phyloP scores from a whole-genome alignment of 64 coral and sea anemone species.

The Stylophora pistillata region DNA sequence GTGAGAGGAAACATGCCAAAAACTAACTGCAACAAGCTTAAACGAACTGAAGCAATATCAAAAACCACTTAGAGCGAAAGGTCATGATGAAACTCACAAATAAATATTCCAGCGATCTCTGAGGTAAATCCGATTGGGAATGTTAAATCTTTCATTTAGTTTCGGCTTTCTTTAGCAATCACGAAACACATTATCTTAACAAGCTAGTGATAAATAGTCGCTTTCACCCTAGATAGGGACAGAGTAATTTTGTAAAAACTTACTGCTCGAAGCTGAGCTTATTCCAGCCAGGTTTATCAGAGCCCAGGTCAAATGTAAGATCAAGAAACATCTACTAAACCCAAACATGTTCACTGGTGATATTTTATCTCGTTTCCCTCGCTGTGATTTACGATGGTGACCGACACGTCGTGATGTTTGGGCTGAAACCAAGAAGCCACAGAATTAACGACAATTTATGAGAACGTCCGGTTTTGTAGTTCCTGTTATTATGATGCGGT shows the following conservation, averaged over 20 bases:
- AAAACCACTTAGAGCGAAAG: not conserved
- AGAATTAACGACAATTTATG: not conserved
- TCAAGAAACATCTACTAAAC: not conserved
- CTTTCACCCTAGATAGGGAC: not conserved
- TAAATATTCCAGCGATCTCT: not conserved
- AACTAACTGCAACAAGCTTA: not conserved
- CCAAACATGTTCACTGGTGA: not conserved
- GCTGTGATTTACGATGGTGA: not conserved
- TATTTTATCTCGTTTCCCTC: not conserved
- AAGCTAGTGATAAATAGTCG: not conserved
- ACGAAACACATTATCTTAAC: too few species aligned
- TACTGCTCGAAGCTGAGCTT: not conserved
- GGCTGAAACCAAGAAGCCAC: not conserved
- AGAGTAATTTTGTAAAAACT: not conserved
- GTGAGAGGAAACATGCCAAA: not conserved
- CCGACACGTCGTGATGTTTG: not conserved
- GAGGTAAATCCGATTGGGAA: not conserved
- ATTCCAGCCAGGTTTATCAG: not conserved
- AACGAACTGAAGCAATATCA: not conserved
- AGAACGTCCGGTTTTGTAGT: not conserved
- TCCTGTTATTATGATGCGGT: not conserved
- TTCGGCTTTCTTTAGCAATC: too few species aligned
- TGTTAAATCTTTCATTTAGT: too few species aligned
- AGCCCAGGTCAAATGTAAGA: conserved; percentile 2
- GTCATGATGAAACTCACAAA: not conserved